Conservation (phyloP, 2,888 invertebrate species). For the Ornithoptera priamus region DNA sequence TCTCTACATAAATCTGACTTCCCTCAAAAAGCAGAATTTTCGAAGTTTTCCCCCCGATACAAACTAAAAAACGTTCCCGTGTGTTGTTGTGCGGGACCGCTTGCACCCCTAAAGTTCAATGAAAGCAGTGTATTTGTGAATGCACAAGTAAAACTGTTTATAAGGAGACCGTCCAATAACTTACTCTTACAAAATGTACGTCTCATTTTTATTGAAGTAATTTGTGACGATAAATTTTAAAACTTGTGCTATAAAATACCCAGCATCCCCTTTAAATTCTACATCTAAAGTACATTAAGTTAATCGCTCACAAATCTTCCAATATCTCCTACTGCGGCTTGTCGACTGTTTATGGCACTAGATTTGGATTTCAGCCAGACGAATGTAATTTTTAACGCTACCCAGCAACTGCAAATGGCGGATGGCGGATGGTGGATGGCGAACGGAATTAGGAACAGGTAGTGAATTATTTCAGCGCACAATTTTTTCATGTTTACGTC, state of each 20-base stretch:
- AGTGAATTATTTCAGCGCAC: too few relatives aligned
- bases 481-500: too few relatives aligned
- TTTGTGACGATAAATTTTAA: conserved; percentile 19
- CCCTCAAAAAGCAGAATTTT: too few relatives aligned
- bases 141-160: too few relatives aligned
- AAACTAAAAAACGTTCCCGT: too few relatives aligned
- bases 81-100: too few relatives aligned
- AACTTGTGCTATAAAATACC: conserved; percentile 19
- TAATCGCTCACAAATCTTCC: conserved; percentile 27
- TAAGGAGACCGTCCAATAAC: too few relatives aligned
- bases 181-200: too few relatives aligned
- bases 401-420: background rate
- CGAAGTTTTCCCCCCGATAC: too few relatives aligned
- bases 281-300: conserved; percentile 27
- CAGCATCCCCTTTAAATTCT: conserved; percentile 15
- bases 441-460: background rate
- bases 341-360: conserved; percentile 25
- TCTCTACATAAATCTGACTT: too few relatives aligned
- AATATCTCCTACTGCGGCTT: conserved; percentile 17
- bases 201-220: conserved; percentile 10
- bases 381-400: conserved; percentile 23
- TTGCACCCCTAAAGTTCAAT: too few relatives aligned
- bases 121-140: too few relatives aligned
- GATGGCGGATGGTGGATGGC: background rate
- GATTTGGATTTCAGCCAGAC: conserved; percentile 35